Percentiles rank a stretch among this genome's conserved stretches.
These are phyloP conservation scores for Melanostigma gelatinosum DNA, from an alignment of 2,113 vertebrate genomes.

Conservation along the genomic window DNA sequence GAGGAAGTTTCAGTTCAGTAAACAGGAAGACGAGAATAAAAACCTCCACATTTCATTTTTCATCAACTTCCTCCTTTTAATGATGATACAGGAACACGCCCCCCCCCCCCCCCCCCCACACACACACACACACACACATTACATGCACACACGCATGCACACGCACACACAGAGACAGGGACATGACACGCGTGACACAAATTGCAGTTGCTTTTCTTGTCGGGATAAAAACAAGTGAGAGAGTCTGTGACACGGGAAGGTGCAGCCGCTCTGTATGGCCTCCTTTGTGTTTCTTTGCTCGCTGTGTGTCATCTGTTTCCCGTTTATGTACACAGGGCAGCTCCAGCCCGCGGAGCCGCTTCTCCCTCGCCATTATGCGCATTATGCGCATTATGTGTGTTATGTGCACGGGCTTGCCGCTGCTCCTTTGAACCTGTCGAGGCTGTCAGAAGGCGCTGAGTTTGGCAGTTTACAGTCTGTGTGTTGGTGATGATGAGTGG, in stretches of 20 bases:
- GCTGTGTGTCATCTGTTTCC: constrained; percentile 60
- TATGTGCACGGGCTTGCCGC: constrained; percentile 55
- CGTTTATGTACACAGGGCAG: constrained; percentile 68
- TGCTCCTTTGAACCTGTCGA: constrained; percentile 69
- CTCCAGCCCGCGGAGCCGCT: constrained; percentile 46
- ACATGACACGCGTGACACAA: constrained; percentile 48
- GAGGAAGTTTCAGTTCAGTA: constrained; percentile 88
- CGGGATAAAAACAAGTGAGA: constrained; percentile 1
- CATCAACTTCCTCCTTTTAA: constrained; percentile 85
- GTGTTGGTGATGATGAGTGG: constrained; percentile 72
- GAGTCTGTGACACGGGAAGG: constrained; percentile 47
- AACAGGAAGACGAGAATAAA: constrained; percentile 88
- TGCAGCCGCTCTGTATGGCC: constrained; percentile 41
- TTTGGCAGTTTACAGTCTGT: constrained; percentile 47
- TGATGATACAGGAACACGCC: constrained; percentile 68
- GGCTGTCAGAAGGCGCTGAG: constrained; percentile 54
- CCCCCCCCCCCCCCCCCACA: too few species aligned
- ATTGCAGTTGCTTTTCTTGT: constrained; percentile 42
- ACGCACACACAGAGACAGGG: constrained; percentile 1
- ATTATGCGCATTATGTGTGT: constrained; percentile 31
- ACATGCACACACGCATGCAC: neutral
- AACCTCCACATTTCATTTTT: constrained; percentile 86
- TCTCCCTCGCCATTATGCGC: constrained; percentile 30
- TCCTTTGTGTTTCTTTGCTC: constrained; percentile 56
- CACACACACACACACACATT: too few species aligned